Percentiles rank a stretch among this genome's conserved stretches.
Conservation (phyloP, 2,888 invertebrate species). For the Spilarctia lutea region DNA sequence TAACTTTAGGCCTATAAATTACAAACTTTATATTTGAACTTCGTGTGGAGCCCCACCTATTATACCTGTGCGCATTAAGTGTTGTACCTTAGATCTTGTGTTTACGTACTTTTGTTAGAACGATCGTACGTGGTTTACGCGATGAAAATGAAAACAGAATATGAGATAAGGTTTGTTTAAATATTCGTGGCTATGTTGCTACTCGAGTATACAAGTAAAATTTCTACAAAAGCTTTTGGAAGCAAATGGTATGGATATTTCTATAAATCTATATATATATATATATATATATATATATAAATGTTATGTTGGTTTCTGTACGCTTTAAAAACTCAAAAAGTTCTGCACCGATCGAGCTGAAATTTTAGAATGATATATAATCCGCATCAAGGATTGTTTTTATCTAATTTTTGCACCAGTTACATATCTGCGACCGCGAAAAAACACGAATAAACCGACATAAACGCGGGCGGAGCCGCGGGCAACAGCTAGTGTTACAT, state of each 20-base stretch:
- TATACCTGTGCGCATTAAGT: neutral
- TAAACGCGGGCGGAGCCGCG: no score
- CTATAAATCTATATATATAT: no score
- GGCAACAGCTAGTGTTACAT: no score
- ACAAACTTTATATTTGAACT: conserved; percentile 64
- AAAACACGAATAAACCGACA: no score
- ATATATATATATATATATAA: no score
- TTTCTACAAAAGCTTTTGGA: conserved; percentile 63
- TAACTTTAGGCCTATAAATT: conserved; percentile 71
- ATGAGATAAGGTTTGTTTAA: conserved; percentile 44
- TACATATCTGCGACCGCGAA: no score
- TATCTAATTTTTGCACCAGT: no score
- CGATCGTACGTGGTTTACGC: conserved; percentile 29
- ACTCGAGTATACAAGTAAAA: conserved; percentile 54
- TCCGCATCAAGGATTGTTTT: no score
- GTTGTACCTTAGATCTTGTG: neutral
- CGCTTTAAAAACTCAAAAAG: no score
- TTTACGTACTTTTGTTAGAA: conserved; percentile 8
- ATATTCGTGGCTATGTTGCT: conserved; percentile 54
- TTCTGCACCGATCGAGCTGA: no score
- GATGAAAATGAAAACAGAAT: conserved; percentile 50
- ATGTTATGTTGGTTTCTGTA: no score
- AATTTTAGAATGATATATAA: no score
- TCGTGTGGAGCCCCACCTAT: neutral
- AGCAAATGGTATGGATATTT: conserved; percentile 64